Evolutionary conservation across 2,888 invertebrate genomes (phyloP).

Genomic region (Cantharis flavilabris): DNA sequence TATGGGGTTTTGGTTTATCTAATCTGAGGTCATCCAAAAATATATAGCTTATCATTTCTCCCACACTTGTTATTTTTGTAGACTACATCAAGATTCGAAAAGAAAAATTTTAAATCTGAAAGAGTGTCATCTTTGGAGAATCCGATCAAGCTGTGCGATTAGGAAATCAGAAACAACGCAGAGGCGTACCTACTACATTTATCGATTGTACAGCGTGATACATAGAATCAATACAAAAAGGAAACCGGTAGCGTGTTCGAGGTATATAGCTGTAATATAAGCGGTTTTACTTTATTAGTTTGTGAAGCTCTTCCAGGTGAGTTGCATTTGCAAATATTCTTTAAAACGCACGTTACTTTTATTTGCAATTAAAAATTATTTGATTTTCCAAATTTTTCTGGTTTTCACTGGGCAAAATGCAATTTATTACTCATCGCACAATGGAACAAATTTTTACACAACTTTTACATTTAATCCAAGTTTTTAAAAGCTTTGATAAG

Average conservation of each 20-base stretch:
- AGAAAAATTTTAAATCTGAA: background rate
- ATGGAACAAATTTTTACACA: background rate
- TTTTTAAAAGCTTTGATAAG: background rate
- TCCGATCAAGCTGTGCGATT: background rate
- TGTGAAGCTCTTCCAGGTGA: slow-evolving; percentile 32
- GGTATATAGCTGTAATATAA: slow-evolving; percentile 26
- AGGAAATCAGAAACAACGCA: slow-evolving; percentile 6
- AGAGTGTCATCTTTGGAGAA: background rate
- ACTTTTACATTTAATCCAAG: background rate
- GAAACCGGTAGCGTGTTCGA: slow-evolving; percentile 32
- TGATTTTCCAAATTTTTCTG: background rate
- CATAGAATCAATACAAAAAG: slow-evolving; percentile 31
- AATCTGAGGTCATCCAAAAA: background rate
- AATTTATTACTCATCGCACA: background rate
- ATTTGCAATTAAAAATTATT: background rate
- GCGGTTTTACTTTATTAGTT: slow-evolving; percentile 28
- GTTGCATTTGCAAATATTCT: slow-evolving; percentile 6
- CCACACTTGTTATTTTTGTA: background rate
- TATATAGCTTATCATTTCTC: background rate
- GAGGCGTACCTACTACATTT: slow-evolving; percentile 19
- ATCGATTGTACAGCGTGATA: slow-evolving; percentile 14
- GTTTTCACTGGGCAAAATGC: background rate
- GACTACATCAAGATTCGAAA: background rate
- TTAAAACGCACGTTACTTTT: background rate
- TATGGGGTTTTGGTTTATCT: background rate